Conservation (phyloP, 92 coral and sea anemone genomes). For the Phenganax stokvisi region DNA sequence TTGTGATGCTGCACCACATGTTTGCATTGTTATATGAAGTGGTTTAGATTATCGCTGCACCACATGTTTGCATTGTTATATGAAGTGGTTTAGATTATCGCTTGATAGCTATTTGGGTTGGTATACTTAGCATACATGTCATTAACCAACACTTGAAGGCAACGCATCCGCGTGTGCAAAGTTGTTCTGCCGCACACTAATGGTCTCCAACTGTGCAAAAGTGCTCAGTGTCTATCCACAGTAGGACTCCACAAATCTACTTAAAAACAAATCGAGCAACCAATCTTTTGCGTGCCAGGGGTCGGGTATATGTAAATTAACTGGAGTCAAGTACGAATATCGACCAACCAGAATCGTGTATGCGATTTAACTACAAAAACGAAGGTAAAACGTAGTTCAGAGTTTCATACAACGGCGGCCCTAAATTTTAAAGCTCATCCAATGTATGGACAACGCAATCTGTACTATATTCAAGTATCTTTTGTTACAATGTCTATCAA, state of each 20-base stretch:
- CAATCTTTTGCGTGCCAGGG: no score
- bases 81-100: not conserved
- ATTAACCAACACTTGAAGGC: not conserved
- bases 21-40: no score
- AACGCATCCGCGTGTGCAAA: not conserved
- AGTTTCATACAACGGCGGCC: no score
- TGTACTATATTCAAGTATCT: no score
- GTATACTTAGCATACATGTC: constrained; percentile 5
- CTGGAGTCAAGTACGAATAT: no score
- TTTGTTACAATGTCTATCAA: no score
- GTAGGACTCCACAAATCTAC: not conserved
- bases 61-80: not conserved
- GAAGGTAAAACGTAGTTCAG: not conserved
- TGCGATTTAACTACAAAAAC: not conserved
- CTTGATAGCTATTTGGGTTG: not conserved
- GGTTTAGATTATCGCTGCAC: not conserved
- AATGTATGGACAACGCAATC: no score
- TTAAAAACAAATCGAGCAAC: not conserved
- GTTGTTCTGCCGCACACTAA: not conserved
- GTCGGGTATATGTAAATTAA: no score
- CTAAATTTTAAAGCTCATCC: no score
- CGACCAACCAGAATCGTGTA: no score
- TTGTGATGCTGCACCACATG: not conserved
- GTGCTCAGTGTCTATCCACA: constrained; percentile 15
- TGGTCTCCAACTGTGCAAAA: constrained; percentile 15